These are phyloP conservation scores for Drosophila cracens DNA, from an alignment of 2,888 invertebrate genomes.

Conservation along the genomic window DNA sequence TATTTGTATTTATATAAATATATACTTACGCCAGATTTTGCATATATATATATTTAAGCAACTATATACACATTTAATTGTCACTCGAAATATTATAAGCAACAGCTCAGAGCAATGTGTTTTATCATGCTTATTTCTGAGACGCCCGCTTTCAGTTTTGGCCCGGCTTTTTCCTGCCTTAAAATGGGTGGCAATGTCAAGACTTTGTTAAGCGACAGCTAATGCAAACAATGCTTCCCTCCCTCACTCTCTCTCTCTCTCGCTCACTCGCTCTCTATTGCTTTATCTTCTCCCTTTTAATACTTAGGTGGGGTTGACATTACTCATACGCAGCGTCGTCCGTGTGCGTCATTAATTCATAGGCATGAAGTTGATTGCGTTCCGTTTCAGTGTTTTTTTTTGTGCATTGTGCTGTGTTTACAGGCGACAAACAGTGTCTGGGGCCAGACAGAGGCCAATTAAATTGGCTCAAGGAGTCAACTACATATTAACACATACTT, in stretches of 20 bases:
- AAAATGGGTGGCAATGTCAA: conserved; percentile 2
- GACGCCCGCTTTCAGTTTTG: background rate
- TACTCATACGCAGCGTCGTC: conserved; percentile 53
- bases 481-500: conserved; percentile 77
- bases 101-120: background rate
- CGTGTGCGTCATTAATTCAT: conserved; percentile 72
- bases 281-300: background rate
- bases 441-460: conserved; percentile 69
- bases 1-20: background rate
- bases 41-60: background rate
- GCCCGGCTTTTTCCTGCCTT: background rate
- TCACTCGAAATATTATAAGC: background rate
- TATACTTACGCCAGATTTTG: background rate
- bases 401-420: conserved; percentile 1
- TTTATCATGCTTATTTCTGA: background rate
- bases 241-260: background rate
- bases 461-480: conserved; percentile 73
- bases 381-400: conserved; percentile 43
- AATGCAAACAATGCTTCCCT: background rate
- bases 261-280: background rate
- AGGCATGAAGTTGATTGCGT: conserved; percentile 75
- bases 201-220: conserved; percentile 5
- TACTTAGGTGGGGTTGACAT: conserved; percentile 25
- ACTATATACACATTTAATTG: background rate
- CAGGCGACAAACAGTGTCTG: conserved; percentile 19